A percentile compares a stretch with the other conserved stretches of the same genome.
phyloP scores from a whole-genome alignment of 2,888 invertebrate species.

The Neuroscelio doddi region DNA sequence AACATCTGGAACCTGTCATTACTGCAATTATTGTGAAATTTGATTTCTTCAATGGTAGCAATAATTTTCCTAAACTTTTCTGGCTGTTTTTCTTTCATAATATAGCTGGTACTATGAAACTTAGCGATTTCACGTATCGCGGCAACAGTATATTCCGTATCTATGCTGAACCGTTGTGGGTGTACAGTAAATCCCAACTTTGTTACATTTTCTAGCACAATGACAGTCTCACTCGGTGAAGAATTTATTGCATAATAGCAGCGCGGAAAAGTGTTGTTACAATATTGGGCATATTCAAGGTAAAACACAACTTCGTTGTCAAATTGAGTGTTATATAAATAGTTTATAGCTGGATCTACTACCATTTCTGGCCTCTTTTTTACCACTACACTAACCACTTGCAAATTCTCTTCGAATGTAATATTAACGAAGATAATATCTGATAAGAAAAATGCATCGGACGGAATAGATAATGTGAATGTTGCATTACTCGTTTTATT shows the following conservation, averaged over 20 bases:
- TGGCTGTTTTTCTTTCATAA: constrained; percentile 50
- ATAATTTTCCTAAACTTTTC: constrained; percentile 52
- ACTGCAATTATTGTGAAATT: constrained; percentile 23
- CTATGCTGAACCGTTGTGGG: constrained; percentile 37
- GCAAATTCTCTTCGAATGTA: constrained; percentile 21
- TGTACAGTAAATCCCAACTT: constrained; percentile 48
- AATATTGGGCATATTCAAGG: constrained; percentile 31
- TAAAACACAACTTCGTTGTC: constrained; percentile 66
- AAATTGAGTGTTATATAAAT: constrained; percentile 42
- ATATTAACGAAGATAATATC: constrained; percentile 31
- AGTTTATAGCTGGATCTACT: not conserved
- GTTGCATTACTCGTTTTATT: constrained; percentile 24
- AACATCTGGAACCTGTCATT: not conserved
- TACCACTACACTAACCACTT: constrained; percentile 7
- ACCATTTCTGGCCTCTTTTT: constrained; percentile 15
- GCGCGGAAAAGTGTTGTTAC: constrained; percentile 30
- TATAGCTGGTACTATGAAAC: constrained; percentile 61
- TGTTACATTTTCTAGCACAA: constrained; percentile 58
- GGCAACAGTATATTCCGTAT: constrained; percentile 54
- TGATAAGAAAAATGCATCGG: constrained; percentile 31
- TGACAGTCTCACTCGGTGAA: constrained; percentile 30
- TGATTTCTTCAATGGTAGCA: constrained; percentile 37
- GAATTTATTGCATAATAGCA: constrained; percentile 42
- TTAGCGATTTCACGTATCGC: constrained; percentile 57
- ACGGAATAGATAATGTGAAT: constrained; percentile 27